Conservation (phyloP, 1,140 invertebrate species). For the Ceratitis capitata region DNA sequence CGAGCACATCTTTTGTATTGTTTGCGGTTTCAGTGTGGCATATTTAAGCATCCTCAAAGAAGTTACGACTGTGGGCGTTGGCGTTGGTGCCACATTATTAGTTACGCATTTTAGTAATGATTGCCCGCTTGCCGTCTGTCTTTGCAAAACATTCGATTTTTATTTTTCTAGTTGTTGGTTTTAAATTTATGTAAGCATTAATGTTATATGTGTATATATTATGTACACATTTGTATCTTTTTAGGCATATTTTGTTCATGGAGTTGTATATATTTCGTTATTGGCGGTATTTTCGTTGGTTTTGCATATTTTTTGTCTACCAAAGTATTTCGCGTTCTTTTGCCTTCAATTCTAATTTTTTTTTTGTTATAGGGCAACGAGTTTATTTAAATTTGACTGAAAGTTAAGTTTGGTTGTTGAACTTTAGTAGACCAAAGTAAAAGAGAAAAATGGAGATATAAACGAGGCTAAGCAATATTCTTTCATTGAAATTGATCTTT, state of each 20-base stretch:
- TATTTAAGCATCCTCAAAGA: neutral
- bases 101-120: neutral
- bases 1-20: no score
- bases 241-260: neutral
- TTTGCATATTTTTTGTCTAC: constrained; percentile 6
- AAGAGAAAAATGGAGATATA: no score
- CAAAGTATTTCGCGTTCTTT: neutral
- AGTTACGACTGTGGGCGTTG: neutral
- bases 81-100: neutral
- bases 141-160: neutral
- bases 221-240: neutral
- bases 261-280: neutral
- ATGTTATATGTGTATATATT: no score
- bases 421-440: no score
- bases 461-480: no score
- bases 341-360: no score
- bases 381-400: no score
- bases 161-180: neutral
- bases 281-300: neutral
- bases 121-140: neutral
- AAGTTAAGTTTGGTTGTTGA: no score
- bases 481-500: no score
- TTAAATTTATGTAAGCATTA: no score
- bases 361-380: no score
- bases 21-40: no score